phyloP scores from a whole-genome alignment of 1,140 invertebrate genomes.

The Ditylenchus dipsaci region DNA sequence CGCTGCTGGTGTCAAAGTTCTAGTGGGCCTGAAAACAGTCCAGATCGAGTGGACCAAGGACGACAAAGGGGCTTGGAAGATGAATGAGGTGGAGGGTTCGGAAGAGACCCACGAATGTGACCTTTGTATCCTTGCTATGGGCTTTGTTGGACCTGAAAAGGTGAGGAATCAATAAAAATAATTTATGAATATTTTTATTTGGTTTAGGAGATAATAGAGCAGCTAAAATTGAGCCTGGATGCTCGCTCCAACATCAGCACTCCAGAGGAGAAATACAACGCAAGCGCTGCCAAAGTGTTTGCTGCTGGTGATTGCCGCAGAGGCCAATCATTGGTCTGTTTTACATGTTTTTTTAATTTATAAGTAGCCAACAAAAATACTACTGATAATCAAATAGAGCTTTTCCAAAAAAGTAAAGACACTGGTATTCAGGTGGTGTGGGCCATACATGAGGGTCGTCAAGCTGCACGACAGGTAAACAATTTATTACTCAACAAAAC shows the following conservation, averaged over 20 bases:
- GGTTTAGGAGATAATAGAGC: slow-evolving; percentile 68
- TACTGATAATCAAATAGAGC: too few species aligned
- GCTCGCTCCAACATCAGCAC: slow-evolving; percentile 87
- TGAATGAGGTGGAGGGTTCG: slow-evolving; percentile 78
- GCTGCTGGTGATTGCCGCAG: slow-evolving; percentile 95
- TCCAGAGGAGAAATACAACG: slow-evolving; percentile 71
- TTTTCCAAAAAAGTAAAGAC: too few species aligned
- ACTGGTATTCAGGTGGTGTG: slow-evolving; percentile 79
- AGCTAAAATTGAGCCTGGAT: slow-evolving; percentile 79
- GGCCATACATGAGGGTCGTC: slow-evolving; percentile 93
- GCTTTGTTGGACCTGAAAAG: slow-evolving; percentile 92
- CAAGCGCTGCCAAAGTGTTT: slow-evolving; percentile 79
- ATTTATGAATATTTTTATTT: neutral
- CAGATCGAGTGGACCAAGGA: slow-evolving; percentile 89
- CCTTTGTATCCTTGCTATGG: slow-evolving; percentile 91
- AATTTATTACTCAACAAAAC: too few species aligned
- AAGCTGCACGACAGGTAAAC: slow-evolving; percentile 89
- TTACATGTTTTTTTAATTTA: neutral
- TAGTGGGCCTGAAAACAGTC: slow-evolving; percentile 81
- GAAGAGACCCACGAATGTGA: slow-evolving; percentile 75
- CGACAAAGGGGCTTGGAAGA: slow-evolving; percentile 84
- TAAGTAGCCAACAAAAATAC: neutral
- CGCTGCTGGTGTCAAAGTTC: slow-evolving; percentile 56
- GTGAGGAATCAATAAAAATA: slow-evolving; percentile 44
- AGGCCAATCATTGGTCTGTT: slow-evolving; percentile 75